Evolutionary conservation across 1,140 invertebrate genomes (phyloP), one percentile per base, ranked within the genome.

Genomic region (Cydia amplana): DNA sequence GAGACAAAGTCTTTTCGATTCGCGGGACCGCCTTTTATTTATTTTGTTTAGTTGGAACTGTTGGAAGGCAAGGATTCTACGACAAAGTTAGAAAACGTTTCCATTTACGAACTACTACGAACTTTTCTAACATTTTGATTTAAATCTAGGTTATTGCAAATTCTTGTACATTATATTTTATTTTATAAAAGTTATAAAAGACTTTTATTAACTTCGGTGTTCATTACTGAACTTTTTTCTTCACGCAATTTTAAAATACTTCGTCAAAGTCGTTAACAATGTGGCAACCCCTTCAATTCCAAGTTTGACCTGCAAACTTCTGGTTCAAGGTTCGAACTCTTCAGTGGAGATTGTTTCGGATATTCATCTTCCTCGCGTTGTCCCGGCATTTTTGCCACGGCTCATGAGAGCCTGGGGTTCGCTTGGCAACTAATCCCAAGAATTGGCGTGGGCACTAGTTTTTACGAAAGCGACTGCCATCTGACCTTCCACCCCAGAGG

Each of bases 1-100:
- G 32, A 36, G 36, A 70, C 65, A 70, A 20, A 70, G 32, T 70
- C n/a, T n/a, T 18, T 70, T 43, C 55, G 55, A 60, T 23, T 60
- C 12, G 55, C 55, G 55, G 18, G 55, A 23, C 55, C 20, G 55
- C 10, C 55, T 60, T 60, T 60, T 60, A 23, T 60, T 60, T 60
- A 23, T 60, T 60, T 60, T 23, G 5, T 60, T 60, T 60, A 20
- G 18, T 20, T 60, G 18, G 1, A 20, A 60, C 55, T 20, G 20
- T 60, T 20, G 18, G 55, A 23, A 60, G 9, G 18, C 55, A 20
- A 20, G 20, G 20, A 23, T 10, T 60, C 55, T 23, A 23, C 18
- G 55, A 60, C 55, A 60, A 60, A 60, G 18, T 60, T 60, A 1
- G 55, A 60, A 23, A 60, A 60, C 7, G 55, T 60, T 60, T 60